Evolutionary conservation across 2,888 invertebrate species (phyloP).

Genomic region (Villa cingulata): DNA sequence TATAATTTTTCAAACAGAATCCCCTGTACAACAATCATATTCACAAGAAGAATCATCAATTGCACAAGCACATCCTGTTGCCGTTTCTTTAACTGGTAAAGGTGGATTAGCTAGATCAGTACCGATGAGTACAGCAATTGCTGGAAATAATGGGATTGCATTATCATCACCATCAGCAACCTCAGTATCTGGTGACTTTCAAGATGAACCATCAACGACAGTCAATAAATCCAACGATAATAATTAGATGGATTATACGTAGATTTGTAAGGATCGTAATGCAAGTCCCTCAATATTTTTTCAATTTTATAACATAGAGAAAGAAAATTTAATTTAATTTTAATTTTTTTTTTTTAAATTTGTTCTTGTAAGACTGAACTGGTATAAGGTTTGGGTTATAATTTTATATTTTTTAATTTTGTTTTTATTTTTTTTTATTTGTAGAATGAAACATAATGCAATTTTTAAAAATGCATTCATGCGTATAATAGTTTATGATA

Average conservation of each 20-base stretch:
- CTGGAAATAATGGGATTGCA: slow-evolving; percentile 38
- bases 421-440: neutral
- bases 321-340: too few species aligned
- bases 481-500: too few species aligned
- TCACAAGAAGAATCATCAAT: slow-evolving; percentile 28
- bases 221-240: neutral
- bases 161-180: slow-evolving; percentile 40
- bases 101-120: slow-evolving; percentile 39
- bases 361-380: too few species aligned
- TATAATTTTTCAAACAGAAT: neutral
- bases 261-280: neutral
- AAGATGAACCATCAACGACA: neutral
- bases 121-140: slow-evolving; percentile 38
- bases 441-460: too few species aligned
- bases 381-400: neutral
- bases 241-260: neutral
- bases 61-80: slow-evolving; percentile 39
- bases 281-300: neutral
- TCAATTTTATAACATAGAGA: neutral
- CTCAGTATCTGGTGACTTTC: slow-evolving; percentile 34
- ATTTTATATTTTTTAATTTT: neutral
- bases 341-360: too few species aligned
- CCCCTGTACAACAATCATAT: neutral
- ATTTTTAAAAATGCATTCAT: too few species aligned
- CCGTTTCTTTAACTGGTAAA: slow-evolving; percentile 38